A percentile compares a stretch with the other conserved stretches of the same genome.
Evolutionary conservation across 2,888 invertebrate genomes (phyloP).

Genomic region (Standfussiana lucernea): DNA sequence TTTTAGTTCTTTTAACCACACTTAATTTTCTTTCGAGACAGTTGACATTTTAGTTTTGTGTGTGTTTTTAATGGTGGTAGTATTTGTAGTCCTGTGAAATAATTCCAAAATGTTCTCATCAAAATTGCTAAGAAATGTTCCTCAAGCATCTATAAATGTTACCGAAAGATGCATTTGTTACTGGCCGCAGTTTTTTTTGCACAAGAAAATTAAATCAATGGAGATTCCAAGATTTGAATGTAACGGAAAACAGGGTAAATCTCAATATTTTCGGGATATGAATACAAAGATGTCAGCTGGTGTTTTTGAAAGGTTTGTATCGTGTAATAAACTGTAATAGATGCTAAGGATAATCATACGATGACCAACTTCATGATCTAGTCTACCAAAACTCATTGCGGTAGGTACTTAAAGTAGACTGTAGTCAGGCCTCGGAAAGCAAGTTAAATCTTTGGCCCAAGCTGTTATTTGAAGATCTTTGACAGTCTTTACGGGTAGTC

Average conservation of each 20-base stretch:
- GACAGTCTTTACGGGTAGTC: neutral
- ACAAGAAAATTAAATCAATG: constrained; percentile 19
- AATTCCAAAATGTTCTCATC: constrained; percentile 51
- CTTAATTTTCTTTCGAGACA: neutral
- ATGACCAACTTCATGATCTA: neutral
- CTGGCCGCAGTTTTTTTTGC: constrained; percentile 23
- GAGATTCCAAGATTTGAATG: constrained; percentile 5
- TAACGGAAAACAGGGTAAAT: neutral
- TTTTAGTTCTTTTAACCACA: neutral
- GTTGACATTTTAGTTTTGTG: constrained; percentile 17
- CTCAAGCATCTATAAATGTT: constrained; percentile 26
- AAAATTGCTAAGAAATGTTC: constrained; percentile 49
- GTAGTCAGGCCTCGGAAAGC: neutral
- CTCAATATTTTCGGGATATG: constrained; percentile 12
- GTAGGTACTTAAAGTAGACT: neutral
- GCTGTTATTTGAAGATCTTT: neutral
- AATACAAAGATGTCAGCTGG: neutral
- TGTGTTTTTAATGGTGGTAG: neutral
- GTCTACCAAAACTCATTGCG: no score
- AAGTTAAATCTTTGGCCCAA: neutral
- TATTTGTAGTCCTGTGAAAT: neutral
- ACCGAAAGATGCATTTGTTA: constrained; percentile 17
- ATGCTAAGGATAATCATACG: neutral
- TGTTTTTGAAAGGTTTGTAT: constrained; percentile 36
- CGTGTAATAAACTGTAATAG: neutral